Conservation (phyloP, 2,888 invertebrate species). For the Drosophila meridiana region DNA sequence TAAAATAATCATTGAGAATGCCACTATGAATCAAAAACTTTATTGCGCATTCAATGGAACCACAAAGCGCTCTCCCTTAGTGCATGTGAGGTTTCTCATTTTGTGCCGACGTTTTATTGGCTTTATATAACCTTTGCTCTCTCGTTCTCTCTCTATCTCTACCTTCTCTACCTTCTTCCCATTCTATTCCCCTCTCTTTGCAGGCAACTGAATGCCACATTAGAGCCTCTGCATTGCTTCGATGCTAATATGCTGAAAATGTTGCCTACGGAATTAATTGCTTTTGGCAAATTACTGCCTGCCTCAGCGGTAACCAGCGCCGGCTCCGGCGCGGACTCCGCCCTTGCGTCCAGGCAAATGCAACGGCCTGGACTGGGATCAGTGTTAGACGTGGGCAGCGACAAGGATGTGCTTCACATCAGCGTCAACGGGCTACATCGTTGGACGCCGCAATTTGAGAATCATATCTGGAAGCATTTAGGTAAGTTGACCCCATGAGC, state of each 20-base stretch:
- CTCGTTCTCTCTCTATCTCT: not conserved
- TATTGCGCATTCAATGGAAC: slow-evolving; percentile 6
- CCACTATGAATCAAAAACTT: not conserved
- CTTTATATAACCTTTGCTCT: slow-evolving; percentile 3
- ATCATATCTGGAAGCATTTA: slow-evolving; percentile 85
- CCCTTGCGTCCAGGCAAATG: slow-evolving; percentile 54
- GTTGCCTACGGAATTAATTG: slow-evolving; percentile 85
- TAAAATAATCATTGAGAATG: not conserved
- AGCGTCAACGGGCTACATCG: slow-evolving; percentile 84
- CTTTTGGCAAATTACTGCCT: slow-evolving; percentile 84
- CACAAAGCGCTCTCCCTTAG: not conserved
- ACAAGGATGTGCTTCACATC: slow-evolving; percentile 82
- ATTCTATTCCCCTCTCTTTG: not conserved
- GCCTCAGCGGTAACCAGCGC: slow-evolving; percentile 46
- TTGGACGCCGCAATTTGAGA: slow-evolving; percentile 84
- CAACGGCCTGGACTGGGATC: slow-evolving; percentile 47
- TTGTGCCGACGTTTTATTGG: slow-evolving; percentile 42
- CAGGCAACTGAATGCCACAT: slow-evolving; percentile 84
- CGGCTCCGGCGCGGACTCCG: slow-evolving; percentile 37
- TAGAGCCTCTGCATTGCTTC: slow-evolving; percentile 83
- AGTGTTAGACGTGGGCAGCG: slow-evolving; percentile 26
- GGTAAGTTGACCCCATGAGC: slow-evolving; percentile 72
- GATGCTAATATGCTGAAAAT: slow-evolving; percentile 84
- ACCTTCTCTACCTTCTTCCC: too few relatives aligned
- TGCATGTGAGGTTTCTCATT: slow-evolving; percentile 6